These are phyloP conservation scores for Campylomormyrus numenius DNA, from an alignment of 2,113 vertebrate genomes.

Conservation along the genomic window DNA sequence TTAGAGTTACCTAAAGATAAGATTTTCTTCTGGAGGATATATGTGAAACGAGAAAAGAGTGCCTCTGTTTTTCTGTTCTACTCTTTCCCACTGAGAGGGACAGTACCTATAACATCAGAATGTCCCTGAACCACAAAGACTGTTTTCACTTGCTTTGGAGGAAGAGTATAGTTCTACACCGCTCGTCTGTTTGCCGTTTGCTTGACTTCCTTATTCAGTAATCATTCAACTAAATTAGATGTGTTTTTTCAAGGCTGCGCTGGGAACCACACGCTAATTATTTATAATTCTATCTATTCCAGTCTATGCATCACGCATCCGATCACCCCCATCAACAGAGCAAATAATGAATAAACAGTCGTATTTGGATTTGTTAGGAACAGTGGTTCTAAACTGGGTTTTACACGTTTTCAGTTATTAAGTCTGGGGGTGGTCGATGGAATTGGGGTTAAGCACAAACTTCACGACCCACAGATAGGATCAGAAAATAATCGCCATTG, in stretches of 20 bases:
- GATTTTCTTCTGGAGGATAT: neutral
- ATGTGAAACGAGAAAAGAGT: neutral
- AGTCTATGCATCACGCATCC: neutral
- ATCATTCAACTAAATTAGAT: neutral
- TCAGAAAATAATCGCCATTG: neutral
- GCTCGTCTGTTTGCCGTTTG: neutral
- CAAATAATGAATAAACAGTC: neutral
- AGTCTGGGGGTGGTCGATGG: neutral
- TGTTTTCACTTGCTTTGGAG: neutral
- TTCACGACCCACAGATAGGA: neutral
- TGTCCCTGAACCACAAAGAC: neutral
- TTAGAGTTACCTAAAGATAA: neutral
- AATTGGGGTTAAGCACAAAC: neutral
- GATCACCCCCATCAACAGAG: neutral
- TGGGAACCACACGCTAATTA: neutral
- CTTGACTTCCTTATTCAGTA: neutral
- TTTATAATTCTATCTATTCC: neutral
- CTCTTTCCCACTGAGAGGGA: neutral
- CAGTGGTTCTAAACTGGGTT: neutral
- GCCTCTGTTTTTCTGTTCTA: neutral
- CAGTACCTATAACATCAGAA: neutral
- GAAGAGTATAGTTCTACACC: neutral
- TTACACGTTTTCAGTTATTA: neutral
- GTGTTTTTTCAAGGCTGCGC: neutral
- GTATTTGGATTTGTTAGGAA: neutral